Evolutionary conservation across 2,888 invertebrate genomes (phyloP), one percentile per base, ranked within the genome.

Genomic region (Cataglyphis rosenhaueri): DNA sequence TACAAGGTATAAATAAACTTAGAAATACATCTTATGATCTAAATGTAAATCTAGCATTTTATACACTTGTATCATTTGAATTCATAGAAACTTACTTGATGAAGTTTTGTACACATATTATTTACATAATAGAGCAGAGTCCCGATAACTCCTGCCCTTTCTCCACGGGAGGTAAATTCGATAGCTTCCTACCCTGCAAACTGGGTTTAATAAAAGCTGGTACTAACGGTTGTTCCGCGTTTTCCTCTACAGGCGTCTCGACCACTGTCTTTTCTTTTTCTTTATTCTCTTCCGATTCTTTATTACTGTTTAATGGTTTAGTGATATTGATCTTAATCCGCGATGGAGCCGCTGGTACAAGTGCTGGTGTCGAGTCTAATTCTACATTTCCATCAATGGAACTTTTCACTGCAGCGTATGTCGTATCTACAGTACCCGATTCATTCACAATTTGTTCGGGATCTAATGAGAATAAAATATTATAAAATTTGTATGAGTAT

Each of bases 101-200:
- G 52, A 78, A 83, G 82, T 70, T 87, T 84, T 87, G 81, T 85
- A 84, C 55, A 61, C 74, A 65, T 21, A 84, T 44, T 89, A 90
- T 93, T 96, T 95, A 98, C 98, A 98, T 98, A 90, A 98, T 97
- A 73, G 97, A 97, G 95, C 98, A 98, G 89, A 98, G 95, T 44
- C 97, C 98, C 0, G 98, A 98, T 29, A 98, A 95, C 93, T 98
- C 98, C 85, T 95, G 96, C 44, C 98, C 98, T 93, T 96, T 97
- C 82, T 95, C 95, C 62, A 97, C 96, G 0, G 97, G 96, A 3
- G 97, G 97, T 89, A 97, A 96, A 91, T 96, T 96, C 86, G 96
- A 96, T 71, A 98, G 95, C 87, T 96, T 96, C 61, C 96, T 95
- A 74, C 96, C 96, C 87, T 95, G 95, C 59, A 98, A 94, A 10